phyloP scores from a whole-genome alignment of 23 tunicate species.

The Clavelina lepadiformis region DNA sequence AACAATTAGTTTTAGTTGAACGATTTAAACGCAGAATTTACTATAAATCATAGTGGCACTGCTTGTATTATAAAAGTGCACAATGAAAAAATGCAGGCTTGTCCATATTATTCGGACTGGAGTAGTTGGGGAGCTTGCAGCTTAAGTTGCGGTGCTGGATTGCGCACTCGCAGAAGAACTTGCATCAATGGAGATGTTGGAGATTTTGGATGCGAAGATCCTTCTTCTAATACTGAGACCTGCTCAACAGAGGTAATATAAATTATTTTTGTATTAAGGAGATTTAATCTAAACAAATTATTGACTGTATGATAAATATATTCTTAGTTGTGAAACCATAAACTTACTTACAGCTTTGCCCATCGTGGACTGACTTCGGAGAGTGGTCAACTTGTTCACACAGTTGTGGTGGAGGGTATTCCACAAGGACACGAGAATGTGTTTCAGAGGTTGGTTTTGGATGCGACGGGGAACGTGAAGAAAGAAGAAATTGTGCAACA shows the following conservation, averaged over 20 bases:
- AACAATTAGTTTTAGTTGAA: too few species aligned
- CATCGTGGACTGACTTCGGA: slow-evolving; percentile 44
- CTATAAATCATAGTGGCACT: too few species aligned
- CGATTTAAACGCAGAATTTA: too few species aligned
- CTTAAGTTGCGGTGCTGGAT: slow-evolving; percentile 42
- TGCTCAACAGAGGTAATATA: slow-evolving; percentile 20
- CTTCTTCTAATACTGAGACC: neutral
- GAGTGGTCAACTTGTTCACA: slow-evolving; percentile 39
- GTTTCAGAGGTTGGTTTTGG: slow-evolving; percentile 7
- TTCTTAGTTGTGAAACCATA: too few species aligned
- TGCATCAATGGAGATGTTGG: slow-evolving; percentile 51
- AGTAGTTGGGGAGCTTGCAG: slow-evolving; percentile 57
- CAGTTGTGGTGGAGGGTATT: slow-evolving; percentile 40
- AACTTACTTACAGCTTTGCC: slow-evolving; percentile 19
- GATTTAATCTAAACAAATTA: too few species aligned
- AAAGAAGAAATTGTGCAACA: slow-evolving; percentile 16
- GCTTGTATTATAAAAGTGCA: too few species aligned
- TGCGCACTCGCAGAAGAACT: slow-evolving; percentile 23
- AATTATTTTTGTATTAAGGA: too few species aligned
- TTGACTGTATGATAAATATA: too few species aligned
- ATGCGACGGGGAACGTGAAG: slow-evolving; percentile 14
- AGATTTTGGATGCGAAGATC: slow-evolving; percentile 19
- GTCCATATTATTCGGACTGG: slow-evolving; percentile 65
- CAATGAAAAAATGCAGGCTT: too few species aligned
- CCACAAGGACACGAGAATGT: slow-evolving; percentile 12